These are phyloP conservation scores for Tricholaema leucomelas DNA, from an alignment of 2,113 vertebrate genomes.

Conservation along the genomic window DNA sequence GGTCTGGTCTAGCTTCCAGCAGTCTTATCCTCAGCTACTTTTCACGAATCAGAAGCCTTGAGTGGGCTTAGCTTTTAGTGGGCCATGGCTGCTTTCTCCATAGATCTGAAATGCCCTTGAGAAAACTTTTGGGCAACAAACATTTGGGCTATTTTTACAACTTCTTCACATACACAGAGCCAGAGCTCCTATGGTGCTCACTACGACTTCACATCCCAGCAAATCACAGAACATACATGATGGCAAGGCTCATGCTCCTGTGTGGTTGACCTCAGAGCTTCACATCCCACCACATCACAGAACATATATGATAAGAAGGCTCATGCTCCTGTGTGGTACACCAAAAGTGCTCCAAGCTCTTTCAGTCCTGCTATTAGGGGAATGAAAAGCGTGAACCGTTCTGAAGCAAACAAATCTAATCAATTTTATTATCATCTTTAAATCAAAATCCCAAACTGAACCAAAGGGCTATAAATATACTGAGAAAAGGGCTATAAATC, in stretches of 20 bases:
- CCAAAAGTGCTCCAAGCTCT: not conserved
- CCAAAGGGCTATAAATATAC: not conserved
- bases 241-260: rapidly evolving
- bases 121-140: not conserved
- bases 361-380: not conserved
- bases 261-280: not conserved
- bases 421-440: not conserved
- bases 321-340: rapidly evolving
- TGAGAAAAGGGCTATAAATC: not conserved
- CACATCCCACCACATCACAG: not conserved
- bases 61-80: not conserved
- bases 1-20: not conserved
- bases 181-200: not conserved
- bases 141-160: not conserved
- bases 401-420: not conserved
- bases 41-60: not conserved
- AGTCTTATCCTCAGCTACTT: not conserved
- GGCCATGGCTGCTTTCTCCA: not conserved
- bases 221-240: not conserved
- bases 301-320: not conserved
- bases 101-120: not conserved
- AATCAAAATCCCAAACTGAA: not conserved
- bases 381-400: not conserved
- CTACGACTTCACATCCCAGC: not conserved
- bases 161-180: not conserved